phyloP scores from a whole-genome alignment of 1,140 invertebrate genomes.

The Phthorimaea operculella region DNA sequence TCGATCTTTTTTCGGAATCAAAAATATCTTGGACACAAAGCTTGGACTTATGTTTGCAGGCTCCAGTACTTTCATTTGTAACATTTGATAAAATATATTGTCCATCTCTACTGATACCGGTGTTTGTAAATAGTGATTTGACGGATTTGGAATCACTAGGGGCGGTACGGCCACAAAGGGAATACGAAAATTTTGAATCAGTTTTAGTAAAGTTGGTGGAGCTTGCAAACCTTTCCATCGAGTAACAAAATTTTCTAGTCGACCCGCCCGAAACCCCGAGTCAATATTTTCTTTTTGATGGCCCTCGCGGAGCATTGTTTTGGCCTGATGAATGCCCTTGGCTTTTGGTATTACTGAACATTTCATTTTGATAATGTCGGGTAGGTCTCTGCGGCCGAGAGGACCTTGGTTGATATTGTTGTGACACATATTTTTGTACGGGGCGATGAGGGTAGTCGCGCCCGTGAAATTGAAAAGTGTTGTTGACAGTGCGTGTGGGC shows the following conservation, averaged over 20 bases:
- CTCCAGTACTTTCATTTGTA: neutral
- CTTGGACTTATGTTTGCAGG: neutral
- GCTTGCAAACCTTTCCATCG: slow-evolving; percentile 6
- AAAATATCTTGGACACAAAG: slow-evolving; percentile 19
- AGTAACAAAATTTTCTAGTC: neutral
- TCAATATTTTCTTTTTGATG: slow-evolving; percentile 4
- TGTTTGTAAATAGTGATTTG: slow-evolving; percentile 1
- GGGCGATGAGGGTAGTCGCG: neutral
- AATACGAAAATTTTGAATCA: slow-evolving; percentile 4
- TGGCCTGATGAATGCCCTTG: neutral
- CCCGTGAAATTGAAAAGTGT: neutral
- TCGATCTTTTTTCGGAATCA: slow-evolving; percentile 4
- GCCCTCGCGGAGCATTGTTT: neutral
- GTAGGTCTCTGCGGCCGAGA: neutral
- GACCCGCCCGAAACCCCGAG: neutral
- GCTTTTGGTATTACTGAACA: neutral
- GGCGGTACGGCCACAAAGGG: no score
- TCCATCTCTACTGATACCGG: slow-evolving; percentile 14
- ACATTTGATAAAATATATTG: neutral
- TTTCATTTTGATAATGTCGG: neutral
- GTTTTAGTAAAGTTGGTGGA: slow-evolving; percentile 7
- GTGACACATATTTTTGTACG: neutral
- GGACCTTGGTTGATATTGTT: neutral
- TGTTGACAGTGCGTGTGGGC: neutral
- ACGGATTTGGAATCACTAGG: slow-evolving; percentile 1